Base-by-base conservation (phyloP, 2,113 vertebrate genomes). In the Microcebus murinus region DNA sequence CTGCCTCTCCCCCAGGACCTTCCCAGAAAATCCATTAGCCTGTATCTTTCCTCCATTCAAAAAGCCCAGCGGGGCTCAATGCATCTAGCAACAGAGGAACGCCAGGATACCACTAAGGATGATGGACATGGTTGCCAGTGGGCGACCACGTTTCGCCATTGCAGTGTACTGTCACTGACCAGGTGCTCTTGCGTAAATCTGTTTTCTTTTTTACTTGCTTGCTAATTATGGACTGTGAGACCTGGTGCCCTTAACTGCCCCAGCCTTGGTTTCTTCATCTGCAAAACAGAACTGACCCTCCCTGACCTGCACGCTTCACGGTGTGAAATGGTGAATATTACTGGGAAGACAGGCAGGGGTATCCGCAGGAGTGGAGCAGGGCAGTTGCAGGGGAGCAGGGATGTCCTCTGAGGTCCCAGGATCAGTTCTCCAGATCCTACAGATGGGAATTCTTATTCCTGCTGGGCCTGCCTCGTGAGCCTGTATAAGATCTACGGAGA, bases 141-240 rank as follows among this genome's bases (percentile, higher is more conserved):
- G 4, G 20, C 13, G 21, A 42, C 61, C 0, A 0, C 8, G 14
- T 17, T 45, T 36, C 14, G 0, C 31, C 14, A 6, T 4, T 29
- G 61, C 36, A 18, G 0, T 42, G 55, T 25, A 0, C 36, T 6
- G 31, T 36, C 27, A 23, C 70, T 8, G 34, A 10, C 8, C 1
- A 36, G 21, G 13, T 20, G 29, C 63, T 50, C 23, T 4, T 13
- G 2, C 0, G 14, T 7, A 17, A 17, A 8, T 17, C 8, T 14
- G 1, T 45, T 74, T 25, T 36, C 20, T 23, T 70, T 45, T 45
- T n/a, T 61, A 4, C 25, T 77, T 34, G 48, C 52, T 63, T 36
- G 25, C 39, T 55, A 21, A 52, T 48, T 27, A 3, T 0, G 2
- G 84, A 27, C 42, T 3, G 17, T 42, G 77, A 79, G 6, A 6